These are phyloP conservation scores for Platerodrilus igneus DNA, from an alignment of 2,888 invertebrate species.

Conservation along the genomic window DNA sequence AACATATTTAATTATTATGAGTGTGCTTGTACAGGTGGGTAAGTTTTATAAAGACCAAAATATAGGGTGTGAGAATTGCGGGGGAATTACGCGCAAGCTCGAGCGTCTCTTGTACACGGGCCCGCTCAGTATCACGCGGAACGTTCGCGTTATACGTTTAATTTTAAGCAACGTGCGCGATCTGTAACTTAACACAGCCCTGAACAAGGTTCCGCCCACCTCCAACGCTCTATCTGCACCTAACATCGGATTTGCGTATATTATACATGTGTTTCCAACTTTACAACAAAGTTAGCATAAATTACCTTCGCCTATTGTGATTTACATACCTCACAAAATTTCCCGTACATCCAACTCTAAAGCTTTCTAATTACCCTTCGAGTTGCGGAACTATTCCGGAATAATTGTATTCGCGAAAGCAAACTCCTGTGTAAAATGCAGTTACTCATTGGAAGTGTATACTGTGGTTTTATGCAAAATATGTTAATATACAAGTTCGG, in stretches of 20 bases:
- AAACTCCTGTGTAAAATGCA: slow-evolving; percentile 10
- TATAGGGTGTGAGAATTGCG: slow-evolving; percentile 32
- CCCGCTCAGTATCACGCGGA: slow-evolving; percentile 42
- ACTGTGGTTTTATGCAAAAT: slow-evolving; percentile 10
- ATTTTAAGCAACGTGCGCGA: slow-evolving; percentile 16
- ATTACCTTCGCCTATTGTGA: slow-evolving; percentile 28
- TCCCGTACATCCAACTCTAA: slow-evolving; percentile 25
- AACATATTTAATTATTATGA: too few relatives aligned
- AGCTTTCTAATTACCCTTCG: slow-evolving; percentile 26
- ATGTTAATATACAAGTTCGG: slow-evolving; percentile 30
- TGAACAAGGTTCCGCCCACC: slow-evolving; percentile 37
- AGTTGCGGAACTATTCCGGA: slow-evolving; percentile 7
- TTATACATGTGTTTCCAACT: slow-evolving; percentile 34
- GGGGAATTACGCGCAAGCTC: slow-evolving; percentile 39
- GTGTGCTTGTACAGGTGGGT: too few relatives aligned
- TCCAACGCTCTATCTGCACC: slow-evolving; percentile 24
- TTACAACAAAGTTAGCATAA: slow-evolving; percentile 30
- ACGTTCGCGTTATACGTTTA: slow-evolving; percentile 27
- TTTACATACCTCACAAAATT: slow-evolving; percentile 35
- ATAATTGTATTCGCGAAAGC: slow-evolving; percentile 8
- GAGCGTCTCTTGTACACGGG: slow-evolving; percentile 33
- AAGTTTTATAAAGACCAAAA: slow-evolving; percentile 25
- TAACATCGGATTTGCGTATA: slow-evolving; percentile 27
- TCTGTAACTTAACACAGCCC: slow-evolving; percentile 30
- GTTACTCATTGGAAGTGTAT: slow-evolving; percentile 6